These are phyloP conservation scores for Cromileptes altivelis DNA, from an alignment of 2,113 vertebrate genomes.

Conservation along the genomic window DNA sequence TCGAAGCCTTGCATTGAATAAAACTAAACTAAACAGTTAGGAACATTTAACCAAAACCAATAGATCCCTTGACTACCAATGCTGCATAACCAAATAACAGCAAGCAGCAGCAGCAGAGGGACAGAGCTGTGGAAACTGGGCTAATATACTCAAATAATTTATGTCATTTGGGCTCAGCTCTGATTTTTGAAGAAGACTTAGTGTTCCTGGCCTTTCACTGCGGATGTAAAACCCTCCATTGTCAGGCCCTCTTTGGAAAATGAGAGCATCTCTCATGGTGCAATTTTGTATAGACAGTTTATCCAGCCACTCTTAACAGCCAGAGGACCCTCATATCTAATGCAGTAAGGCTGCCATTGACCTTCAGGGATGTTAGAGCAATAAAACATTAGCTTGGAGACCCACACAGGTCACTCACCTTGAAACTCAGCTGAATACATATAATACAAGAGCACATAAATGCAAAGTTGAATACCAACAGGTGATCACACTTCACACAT, in stretches of 20 bases:
- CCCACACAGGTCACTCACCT: neutral
- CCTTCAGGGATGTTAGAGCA: slow-evolving; percentile 3
- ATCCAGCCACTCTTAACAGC: slow-evolving; percentile 49
- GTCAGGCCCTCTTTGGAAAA: slow-evolving; percentile 58
- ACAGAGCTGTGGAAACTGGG: slow-evolving; percentile 65
- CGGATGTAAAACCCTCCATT: slow-evolving; percentile 61
- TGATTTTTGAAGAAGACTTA: slow-evolving; percentile 68
- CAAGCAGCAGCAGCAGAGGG: slow-evolving; percentile 31
- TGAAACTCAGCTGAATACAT: slow-evolving; percentile 2
- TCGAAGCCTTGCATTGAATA: neutral
- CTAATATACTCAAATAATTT: slow-evolving; percentile 61
- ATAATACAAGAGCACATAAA: neutral
- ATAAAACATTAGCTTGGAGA: slow-evolving; percentile 11
- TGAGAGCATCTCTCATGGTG: slow-evolving; percentile 43
- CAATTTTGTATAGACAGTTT: slow-evolving; percentile 51
- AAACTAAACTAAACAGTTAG: slow-evolving; percentile 21
- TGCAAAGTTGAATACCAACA: neutral
- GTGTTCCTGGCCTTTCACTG: slow-evolving; percentile 61
- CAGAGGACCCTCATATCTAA: slow-evolving; percentile 45
- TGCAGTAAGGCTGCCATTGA: neutral
- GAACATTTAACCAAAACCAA: slow-evolving; percentile 25
- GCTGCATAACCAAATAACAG: slow-evolving; percentile 36
- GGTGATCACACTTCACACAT: neutral
- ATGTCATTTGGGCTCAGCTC: slow-evolving; percentile 68
- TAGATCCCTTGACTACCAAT: slow-evolving; percentile 16